Conservation (phyloP, 2,113 vertebrate genomes). For the Trichomycterus rosablanca region DNA sequence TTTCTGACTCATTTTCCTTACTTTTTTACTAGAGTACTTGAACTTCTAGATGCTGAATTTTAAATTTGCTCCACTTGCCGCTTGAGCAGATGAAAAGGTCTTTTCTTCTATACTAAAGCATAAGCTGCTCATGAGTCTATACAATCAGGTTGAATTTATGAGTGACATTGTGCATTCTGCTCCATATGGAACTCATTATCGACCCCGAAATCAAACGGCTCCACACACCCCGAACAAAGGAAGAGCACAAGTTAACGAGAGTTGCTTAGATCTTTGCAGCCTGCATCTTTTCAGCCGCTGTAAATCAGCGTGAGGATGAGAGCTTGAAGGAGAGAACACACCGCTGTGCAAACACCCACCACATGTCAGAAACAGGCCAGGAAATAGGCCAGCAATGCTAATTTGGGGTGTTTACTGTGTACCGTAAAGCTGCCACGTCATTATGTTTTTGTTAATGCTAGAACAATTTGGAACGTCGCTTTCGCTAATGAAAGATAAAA, state of each 20-base stretch:
- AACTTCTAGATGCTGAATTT: no score
- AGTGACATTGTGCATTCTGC: slow-evolving; percentile 8
- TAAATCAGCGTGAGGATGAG: slow-evolving; percentile 22
- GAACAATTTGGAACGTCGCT: no score
- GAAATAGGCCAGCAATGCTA: not conserved
- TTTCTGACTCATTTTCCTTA: no score
- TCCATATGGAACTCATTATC: slow-evolving; percentile 27
- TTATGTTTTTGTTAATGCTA: not conserved
- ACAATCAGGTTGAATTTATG: no score
- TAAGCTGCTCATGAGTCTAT: no score
- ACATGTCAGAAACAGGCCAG: not conserved
- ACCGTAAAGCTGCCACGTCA: not conserved
- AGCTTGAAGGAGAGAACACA: not conserved
- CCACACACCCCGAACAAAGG: not conserved
- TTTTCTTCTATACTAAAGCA: no score
- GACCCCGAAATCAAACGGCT: slow-evolving; percentile 6
- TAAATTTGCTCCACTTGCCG: no score
- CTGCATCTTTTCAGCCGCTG: not conserved
- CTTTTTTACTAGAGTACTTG: no score
- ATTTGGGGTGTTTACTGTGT: not conserved
- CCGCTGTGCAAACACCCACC: not conserved
- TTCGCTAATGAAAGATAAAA: no score
- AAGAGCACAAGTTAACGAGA: slow-evolving; percentile 24
- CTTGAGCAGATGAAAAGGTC: no score
- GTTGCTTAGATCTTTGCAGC: slow-evolving; percentile 1